Percentiles rank a stretch among this genome's conserved stretches.
Evolutionary conservation across 2,888 invertebrate species (phyloP).

Genomic region (Parascotia fuliginaria): DNA sequence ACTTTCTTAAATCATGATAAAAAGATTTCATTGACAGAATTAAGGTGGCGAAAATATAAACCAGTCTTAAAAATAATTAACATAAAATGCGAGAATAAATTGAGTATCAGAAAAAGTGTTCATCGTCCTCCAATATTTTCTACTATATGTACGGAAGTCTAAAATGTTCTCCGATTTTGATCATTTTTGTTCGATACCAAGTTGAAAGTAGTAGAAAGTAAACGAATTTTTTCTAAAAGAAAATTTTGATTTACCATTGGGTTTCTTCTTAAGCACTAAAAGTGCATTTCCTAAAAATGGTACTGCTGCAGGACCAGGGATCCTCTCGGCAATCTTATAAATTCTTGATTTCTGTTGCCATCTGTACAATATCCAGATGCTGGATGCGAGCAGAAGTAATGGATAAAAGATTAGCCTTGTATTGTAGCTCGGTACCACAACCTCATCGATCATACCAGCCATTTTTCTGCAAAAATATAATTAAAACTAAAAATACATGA

Average conservation of each 20-base stretch:
- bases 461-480: constrained; percentile 54
- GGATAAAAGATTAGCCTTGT: constrained; percentile 62
- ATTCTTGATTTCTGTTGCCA: constrained; percentile 82
- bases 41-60: too few species aligned
- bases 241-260: constrained; percentile 77
- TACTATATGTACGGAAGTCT: too few species aligned
- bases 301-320: constrained; percentile 88
- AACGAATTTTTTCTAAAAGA: too few species aligned
- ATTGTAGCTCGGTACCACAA: constrained; percentile 33
- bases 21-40: too few species aligned
- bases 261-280: constrained; percentile 86
- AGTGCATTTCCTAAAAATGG: constrained; percentile 91
- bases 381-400: constrained; percentile 58
- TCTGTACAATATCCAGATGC: constrained; percentile 68
- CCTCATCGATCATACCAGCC: constrained; percentile 49
- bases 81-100: too few species aligned
- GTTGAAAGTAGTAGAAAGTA: too few species aligned
- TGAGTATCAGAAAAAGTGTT: too few species aligned
- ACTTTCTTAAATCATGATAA: too few species aligned
- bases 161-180: too few species aligned
- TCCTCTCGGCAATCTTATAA: constrained; percentile 86
- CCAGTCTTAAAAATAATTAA: too few species aligned
- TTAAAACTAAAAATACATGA: not conserved
- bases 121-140: too few species aligned
- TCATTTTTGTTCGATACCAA: too few species aligned